phyloP scores from a whole-genome alignment of 2,797 vertebrate genomes.

The Odontamblyopus rebecca region DNA sequence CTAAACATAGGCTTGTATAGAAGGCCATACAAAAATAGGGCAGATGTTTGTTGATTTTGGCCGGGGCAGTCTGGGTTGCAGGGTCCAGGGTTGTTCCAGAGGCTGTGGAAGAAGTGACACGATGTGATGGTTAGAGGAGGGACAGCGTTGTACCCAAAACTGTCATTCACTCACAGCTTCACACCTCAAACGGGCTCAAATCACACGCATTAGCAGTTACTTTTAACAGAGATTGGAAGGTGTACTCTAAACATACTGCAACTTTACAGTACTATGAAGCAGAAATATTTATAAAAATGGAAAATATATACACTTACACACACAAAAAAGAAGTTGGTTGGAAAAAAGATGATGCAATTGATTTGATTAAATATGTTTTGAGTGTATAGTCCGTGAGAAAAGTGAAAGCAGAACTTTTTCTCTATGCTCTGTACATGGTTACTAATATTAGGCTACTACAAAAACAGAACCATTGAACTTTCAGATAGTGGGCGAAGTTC shows the following conservation, averaged over 20 bases:
- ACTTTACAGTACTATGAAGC: too few relatives aligned
- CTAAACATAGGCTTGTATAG: constrained; percentile 8
- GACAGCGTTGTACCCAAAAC: neutral
- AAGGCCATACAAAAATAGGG: constrained; percentile 4
- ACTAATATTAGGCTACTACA: too few relatives aligned
- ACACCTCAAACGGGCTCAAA: neutral
- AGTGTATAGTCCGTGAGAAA: neutral
- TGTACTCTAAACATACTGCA: neutral
- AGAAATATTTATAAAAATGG: neutral
- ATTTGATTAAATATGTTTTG: neutral
- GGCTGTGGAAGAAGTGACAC: constrained; percentile 11
- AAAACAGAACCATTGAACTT: too few relatives aligned
- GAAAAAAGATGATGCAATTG: neutral
- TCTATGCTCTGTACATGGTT: too few relatives aligned
- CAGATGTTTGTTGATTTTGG: constrained; percentile 11
- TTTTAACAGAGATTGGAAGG: neutral
- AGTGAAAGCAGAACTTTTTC: too few relatives aligned
- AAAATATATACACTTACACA: neutral
- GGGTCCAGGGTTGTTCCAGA: constrained; percentile 9
- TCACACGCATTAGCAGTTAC: neutral
- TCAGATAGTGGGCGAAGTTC: too few relatives aligned
- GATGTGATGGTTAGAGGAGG: constrained; percentile 11
- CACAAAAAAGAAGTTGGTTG: neutral
- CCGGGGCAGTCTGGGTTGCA: neutral
- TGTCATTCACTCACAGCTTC: neutral